Percentiles rank a stretch among this genome's conserved stretches.
phyloP scores from a whole-genome alignment of 2,888 invertebrate genomes.

The Leptarthrus brevirostris region DNA sequence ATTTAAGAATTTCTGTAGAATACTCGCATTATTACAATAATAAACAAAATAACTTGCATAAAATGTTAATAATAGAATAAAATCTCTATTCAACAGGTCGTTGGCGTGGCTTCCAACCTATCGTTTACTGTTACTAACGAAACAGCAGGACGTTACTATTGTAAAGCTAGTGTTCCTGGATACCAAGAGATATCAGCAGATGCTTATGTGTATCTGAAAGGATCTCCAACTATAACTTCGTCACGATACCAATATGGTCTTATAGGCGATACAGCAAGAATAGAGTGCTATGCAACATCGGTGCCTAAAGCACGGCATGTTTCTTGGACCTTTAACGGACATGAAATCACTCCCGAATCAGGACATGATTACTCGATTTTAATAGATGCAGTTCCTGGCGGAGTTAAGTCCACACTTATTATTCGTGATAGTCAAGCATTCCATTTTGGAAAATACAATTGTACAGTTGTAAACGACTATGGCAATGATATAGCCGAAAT shows the following conservation, averaged over 20 bases:
- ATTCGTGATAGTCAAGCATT: constrained; percentile 86
- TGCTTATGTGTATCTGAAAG: constrained; percentile 83
- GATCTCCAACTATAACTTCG: constrained; percentile 83
- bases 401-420: constrained; percentile 89
- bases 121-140: constrained; percentile 82
- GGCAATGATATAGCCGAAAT: constrained; percentile 89
- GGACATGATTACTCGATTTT: constrained; percentile 80
- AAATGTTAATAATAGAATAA: constrained; percentile 42
- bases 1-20: too few species aligned
- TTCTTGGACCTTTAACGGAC: constrained; percentile 87
- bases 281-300: constrained; percentile 90
- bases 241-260: constrained; percentile 85
- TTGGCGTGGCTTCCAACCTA: constrained; percentile 82
- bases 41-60: background rate
- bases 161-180: constrained; percentile 88
- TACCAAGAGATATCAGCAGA: constrained; percentile 87
- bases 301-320: constrained; percentile 90
- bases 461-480: constrained; percentile 91
- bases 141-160: constrained; percentile 88
- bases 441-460: constrained; percentile 94
- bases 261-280: constrained; percentile 82
- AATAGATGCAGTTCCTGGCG: constrained; percentile 80
- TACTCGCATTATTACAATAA: too few species aligned
- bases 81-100: constrained; percentile 67
- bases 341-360: constrained; percentile 79